Evolutionary conservation across 2,113 vertebrate species (phyloP), one percentile per base, ranked within the genome.

Genomic region (Chionis minor): DNA sequence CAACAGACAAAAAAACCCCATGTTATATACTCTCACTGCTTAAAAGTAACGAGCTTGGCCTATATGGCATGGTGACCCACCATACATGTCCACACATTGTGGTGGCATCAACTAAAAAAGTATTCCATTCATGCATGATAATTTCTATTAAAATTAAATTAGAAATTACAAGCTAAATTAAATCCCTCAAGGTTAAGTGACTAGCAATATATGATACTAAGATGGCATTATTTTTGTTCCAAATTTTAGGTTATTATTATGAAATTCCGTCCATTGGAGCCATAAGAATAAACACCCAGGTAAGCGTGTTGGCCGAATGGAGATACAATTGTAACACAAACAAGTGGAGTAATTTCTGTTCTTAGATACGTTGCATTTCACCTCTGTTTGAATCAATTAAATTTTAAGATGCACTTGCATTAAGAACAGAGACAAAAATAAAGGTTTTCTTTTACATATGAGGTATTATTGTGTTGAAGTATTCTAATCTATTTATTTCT

Each of bases 271-370:
- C 99, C 33, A 99, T 99, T 42, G 99, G 99, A 97, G 99, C 99
- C 82, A 99, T 99, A 97, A 98, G 99, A 96, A 99, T 99, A 97
- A 99, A 99, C 97, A 99, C 99, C 74, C 99, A 99, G 99, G 99
- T 99, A 98, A 94, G 93, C 45, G 17, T n/a, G 19, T 71, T 92
- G 91, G 52, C 27, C 81, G 86, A 40, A 32, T 58, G 21, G 12
- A 69, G 32, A 21, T 32, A 4, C 8, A 59, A 5, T 66, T 87
- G 14, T 20, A 72, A 63, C 5, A 77, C 10, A 49, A 47, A 49
- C 18, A 81, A 87, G 6, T 66, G 13, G 33, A 72, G 10, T 61
- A 33, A 77, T 73, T 90, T 22, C 20, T 71, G 5, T 51, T 59
- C 17, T 71, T 54, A 21, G 18, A 16, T 69, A 35, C 28, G 6